These are phyloP conservation scores for Borostomias antarcticus DNA, from an alignment of 2,797 vertebrate genomes.

Conservation along the genomic window DNA sequence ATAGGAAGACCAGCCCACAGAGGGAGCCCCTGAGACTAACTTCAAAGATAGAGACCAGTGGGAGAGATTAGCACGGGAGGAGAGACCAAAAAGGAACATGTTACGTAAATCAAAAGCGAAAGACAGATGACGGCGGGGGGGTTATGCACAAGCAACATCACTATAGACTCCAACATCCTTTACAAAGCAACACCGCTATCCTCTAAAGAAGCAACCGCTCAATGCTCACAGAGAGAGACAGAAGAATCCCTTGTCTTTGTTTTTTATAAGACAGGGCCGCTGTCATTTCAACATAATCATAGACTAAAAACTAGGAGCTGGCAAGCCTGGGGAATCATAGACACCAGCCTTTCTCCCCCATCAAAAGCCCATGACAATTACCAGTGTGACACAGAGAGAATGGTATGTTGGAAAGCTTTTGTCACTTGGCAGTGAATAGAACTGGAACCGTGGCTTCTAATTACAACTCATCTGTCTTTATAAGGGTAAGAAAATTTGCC, in stretches of 20 bases:
- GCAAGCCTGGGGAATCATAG: background rate
- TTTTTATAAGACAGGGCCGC: background rate
- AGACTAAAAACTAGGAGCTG: background rate
- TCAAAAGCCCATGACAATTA: background rate
- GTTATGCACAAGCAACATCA: background rate
- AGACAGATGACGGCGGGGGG: background rate
- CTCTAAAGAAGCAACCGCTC: background rate
- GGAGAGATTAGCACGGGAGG: background rate
- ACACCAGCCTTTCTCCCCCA: background rate
- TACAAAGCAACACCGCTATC: background rate
- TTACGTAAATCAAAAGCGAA: background rate
- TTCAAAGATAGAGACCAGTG: background rate
- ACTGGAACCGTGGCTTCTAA: background rate
- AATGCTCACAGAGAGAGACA: background rate
- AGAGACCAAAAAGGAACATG: background rate
- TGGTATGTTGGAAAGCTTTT: background rate
- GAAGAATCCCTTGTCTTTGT: background rate
- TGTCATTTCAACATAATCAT: constrained; percentile 4
- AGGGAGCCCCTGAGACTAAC: background rate
- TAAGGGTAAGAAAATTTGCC: no score
- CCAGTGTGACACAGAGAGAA: background rate
- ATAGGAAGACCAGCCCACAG: no score
- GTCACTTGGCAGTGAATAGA: background rate
- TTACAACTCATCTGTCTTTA: background rate
- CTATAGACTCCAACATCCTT: background rate